phyloP scores from a whole-genome alignment of 2,113 vertebrate genomes.

The Apteryx owenii region DNA sequence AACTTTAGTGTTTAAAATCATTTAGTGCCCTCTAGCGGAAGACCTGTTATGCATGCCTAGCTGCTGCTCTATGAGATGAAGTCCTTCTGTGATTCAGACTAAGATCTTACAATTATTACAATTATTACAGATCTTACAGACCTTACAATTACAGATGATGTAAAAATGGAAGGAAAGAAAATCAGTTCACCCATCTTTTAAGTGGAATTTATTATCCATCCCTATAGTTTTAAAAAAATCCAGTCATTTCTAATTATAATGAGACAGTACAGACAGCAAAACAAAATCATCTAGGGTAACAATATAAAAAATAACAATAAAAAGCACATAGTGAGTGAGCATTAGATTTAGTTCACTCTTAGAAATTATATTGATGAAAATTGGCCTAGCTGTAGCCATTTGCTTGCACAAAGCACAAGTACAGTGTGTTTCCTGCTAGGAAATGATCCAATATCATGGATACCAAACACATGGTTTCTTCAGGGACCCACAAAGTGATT shows the following conservation, averaged over 20 bases:
- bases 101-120: no score
- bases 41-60: neutral
- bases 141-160: neutral
- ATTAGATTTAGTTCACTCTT: neutral
- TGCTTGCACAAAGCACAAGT: neutral
- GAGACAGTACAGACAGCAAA: neutral
- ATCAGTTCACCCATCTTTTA: neutral
- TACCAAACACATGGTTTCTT: neutral
- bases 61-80: neutral
- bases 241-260: neutral
- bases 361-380: neutral
- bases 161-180: neutral
- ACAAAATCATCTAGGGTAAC: neutral
- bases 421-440: neutral
- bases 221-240: neutral
- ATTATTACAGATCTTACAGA: no score
- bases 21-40: slow-evolving; percentile 65
- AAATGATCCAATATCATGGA: neutral
- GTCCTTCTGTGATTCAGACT: neutral
- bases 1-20: neutral
- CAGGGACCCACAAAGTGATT: neutral
- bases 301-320: neutral
- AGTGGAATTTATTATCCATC: neutral
- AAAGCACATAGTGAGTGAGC: neutral
- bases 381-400: neutral